Conservation (phyloP, 1,140 invertebrate genomes). For the Euura saliciscinereae region DNA sequence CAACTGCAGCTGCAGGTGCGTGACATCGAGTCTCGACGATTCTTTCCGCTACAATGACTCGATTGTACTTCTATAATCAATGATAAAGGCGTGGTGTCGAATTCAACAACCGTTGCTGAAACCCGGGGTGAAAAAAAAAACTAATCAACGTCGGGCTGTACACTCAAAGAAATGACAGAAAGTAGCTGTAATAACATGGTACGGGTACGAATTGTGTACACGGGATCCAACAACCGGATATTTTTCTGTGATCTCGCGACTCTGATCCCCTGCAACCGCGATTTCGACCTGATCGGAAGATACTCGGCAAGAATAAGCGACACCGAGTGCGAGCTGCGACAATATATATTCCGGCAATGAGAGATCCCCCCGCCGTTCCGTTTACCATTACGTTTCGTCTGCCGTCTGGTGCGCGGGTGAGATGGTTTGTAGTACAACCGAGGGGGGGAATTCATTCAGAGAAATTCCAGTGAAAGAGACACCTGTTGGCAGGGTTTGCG, state of each 20-base stretch:
- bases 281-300: not conserved
- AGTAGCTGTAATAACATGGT: not conserved
- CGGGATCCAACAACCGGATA: not conserved
- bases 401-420: conserved; percentile 46
- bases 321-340: conserved; percentile 22
- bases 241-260: not conserved
- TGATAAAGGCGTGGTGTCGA: too few species aligned
- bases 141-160: not conserved
- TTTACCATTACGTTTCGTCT: conserved; percentile 61
- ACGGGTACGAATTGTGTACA: not conserved
- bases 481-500: conserved; percentile 55
- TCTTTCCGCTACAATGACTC: too few species aligned
- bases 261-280: not conserved
- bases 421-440: conserved; percentile 54
- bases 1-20: not conserved
- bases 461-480: conserved; percentile 62
- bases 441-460: conserved; percentile 61
- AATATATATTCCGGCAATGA: conserved; percentile 37
- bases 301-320: not conserved
- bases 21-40: too few species aligned
- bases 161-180: not conserved
- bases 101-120: too few species aligned
- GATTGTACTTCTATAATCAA: too few species aligned
- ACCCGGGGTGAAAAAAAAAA: not conserved
- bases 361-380: conserved; percentile 52